Base-by-base conservation (phyloP, 1,140 invertebrate species). In the Drosophila rhopaloa region DNA sequence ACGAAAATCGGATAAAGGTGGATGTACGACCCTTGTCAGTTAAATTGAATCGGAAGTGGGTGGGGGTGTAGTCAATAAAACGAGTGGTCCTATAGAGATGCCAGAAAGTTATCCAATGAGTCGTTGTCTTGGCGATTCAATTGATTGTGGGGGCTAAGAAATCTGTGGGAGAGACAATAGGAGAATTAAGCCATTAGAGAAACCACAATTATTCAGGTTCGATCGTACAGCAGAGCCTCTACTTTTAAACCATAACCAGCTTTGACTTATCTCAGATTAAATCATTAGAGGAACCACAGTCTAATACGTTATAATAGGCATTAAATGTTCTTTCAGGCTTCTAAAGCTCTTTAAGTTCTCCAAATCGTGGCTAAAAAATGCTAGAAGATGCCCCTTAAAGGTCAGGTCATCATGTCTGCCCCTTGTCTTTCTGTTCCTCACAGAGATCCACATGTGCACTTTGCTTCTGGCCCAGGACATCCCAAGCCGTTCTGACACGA, bases 401-500 rank as follows among this genome's bases (percentile, higher is more conserved):
- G 19, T 9, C 66, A 48, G 56, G 29, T 62, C 59, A 62, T 53
- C 41, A 37, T 43, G 27, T 32, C 29, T 46, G 16, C 11, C 29
- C 40, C 24, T 14, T 14, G 16, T 44, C 60, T 44, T 8, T 16
- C 38, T 19, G 8, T 24, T 35, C 5, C 27, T 19, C 8, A 10
- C 50, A 14, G 43, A 11, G 56, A 71, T 70, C 51, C 84, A 82
- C 83, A 88, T 79, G 76, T 86, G 83, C 32, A 51, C 54, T 59
- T 59, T 51, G 41, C 27, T 13, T 7, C 47, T 47, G 59, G 50
- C 24, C 71, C 55, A 57, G 76, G 76, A 77, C 71, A 66, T 66
- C 59, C 68, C 59, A 61, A 86, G 62, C 76, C 76, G 51, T 76
- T 81, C 63, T 76, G 83, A 79, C 83, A 86, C 50, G 57, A 62